These are phyloP conservation scores for Castor canadensis DNA, from an alignment of 2,113 vertebrate species.

Conservation along the genomic window DNA sequence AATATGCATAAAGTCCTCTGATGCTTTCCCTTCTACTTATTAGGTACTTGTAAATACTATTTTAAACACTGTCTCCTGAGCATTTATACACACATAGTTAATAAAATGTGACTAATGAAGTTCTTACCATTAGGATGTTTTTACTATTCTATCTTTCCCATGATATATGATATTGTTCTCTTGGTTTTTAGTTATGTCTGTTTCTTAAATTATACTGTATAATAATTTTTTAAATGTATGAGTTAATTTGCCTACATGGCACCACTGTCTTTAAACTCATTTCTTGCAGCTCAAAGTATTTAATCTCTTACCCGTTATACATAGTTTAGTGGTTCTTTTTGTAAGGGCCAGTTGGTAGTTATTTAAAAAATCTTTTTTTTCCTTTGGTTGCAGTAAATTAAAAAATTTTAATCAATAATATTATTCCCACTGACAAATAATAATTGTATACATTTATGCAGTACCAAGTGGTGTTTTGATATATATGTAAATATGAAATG, in stretches of 20 bases:
- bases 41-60: not conserved
- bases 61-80: not conserved
- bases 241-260: not conserved
- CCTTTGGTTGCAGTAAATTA: too few species aligned
- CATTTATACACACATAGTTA: not conserved
- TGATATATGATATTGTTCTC: not conserved
- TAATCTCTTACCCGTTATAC: not conserved
- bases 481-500: too few species aligned
- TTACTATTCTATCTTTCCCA: not conserved
- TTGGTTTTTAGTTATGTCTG: not conserved
- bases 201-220: not conserved
- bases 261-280: not conserved
- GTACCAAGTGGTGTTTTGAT: too few species aligned
- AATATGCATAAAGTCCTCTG: not conserved
- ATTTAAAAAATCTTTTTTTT: not conserved
- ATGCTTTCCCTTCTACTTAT: not conserved
- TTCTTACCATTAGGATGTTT: not conserved
- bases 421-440: too few species aligned
- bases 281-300: not conserved
- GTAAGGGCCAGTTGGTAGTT: not conserved
- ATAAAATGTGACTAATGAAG: not conserved
- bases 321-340: not conserved
- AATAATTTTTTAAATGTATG: not conserved
- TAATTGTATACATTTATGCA: too few species aligned
- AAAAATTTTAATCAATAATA: too few species aligned